phyloP scores from a whole-genome alignment of 2,797 vertebrate genomes.

The Coreius guichenoti region DNA sequence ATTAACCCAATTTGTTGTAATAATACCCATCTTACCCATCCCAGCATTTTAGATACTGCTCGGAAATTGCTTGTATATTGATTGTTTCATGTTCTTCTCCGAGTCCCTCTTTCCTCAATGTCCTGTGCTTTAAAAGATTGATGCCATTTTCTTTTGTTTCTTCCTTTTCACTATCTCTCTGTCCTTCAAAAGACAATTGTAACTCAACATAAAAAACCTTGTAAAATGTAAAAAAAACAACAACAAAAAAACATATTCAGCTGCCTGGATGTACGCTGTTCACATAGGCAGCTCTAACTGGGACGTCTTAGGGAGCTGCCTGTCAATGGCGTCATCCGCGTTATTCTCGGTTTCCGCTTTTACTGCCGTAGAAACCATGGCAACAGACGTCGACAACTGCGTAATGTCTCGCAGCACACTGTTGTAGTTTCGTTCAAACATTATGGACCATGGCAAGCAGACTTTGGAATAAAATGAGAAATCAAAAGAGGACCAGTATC shows the following conservation, averaged over 20 bases:
- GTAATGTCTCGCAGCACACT: too few species aligned
- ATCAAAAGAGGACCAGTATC: too few species aligned
- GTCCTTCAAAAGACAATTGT: background rate
- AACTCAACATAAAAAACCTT: background rate
- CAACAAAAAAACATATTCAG: background rate
- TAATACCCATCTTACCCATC: background rate
- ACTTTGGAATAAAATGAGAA: too few species aligned
- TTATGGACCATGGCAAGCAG: too few species aligned
- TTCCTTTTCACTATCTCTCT: background rate
- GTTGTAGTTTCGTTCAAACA: too few species aligned
- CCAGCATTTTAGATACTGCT: background rate
- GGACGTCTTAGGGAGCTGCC: too few species aligned
- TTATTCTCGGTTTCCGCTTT: too few species aligned
- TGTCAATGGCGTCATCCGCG: too few species aligned
- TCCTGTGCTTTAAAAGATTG: background rate
- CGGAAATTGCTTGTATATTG: background rate
- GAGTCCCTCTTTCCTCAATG: background rate
- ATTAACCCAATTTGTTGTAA: background rate
- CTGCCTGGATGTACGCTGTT: background rate
- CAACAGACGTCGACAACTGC: too few species aligned
- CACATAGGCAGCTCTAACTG: background rate
- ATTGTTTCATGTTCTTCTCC: conserved; percentile 1
- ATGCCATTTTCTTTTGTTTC: background rate
- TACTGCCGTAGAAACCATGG: too few species aligned
- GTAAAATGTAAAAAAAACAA: background rate